These are phyloP conservation scores for Lasioglossum albipes DNA, from an alignment of 1,140 invertebrate species.

Conservation along the genomic window DNA sequence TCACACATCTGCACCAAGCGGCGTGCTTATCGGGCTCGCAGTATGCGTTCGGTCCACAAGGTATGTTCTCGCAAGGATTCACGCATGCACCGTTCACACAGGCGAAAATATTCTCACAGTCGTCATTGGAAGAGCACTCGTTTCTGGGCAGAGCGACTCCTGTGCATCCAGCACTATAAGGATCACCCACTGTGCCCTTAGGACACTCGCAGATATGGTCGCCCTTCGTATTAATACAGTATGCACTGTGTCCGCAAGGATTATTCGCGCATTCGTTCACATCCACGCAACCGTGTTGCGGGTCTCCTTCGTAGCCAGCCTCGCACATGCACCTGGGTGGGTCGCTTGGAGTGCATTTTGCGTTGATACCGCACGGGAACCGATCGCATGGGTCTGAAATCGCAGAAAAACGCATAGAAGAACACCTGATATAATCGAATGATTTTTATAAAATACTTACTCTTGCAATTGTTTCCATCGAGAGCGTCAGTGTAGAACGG, in stretches of 20 bases:
- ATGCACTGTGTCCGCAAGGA: constrained; percentile 91
- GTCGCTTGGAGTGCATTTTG: constrained; percentile 93
- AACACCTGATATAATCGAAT: background rate
- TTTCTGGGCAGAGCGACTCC: constrained; percentile 77
- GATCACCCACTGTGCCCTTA: constrained; percentile 89
- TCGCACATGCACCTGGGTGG: constrained; percentile 93
- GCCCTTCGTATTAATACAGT: constrained; percentile 92
- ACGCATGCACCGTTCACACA: constrained; percentile 89
- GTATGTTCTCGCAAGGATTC: constrained; percentile 89
- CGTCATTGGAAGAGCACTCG: constrained; percentile 86
- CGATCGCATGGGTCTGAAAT: constrained; percentile 87
- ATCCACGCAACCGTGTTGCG: constrained; percentile 90
- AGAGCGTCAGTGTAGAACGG: constrained; percentile 91
- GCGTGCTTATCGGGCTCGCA: constrained; percentile 94
- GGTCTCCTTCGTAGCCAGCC: constrained; percentile 90
- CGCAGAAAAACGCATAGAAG: no score
- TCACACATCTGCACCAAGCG: constrained; percentile 91
- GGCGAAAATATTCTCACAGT: constrained; percentile 89
- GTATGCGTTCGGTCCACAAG: constrained; percentile 91
- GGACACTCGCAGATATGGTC: constrained; percentile 92
- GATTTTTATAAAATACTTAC: constrained; percentile 70
- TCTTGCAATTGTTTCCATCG: constrained; percentile 92
- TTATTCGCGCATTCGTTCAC: constrained; percentile 90
- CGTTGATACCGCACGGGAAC: constrained; percentile 94
- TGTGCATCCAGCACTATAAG: constrained; percentile 90